Evolutionary conservation across 2,113 vertebrate genomes (phyloP).

Genomic region (Trachemys scripta): DNA sequence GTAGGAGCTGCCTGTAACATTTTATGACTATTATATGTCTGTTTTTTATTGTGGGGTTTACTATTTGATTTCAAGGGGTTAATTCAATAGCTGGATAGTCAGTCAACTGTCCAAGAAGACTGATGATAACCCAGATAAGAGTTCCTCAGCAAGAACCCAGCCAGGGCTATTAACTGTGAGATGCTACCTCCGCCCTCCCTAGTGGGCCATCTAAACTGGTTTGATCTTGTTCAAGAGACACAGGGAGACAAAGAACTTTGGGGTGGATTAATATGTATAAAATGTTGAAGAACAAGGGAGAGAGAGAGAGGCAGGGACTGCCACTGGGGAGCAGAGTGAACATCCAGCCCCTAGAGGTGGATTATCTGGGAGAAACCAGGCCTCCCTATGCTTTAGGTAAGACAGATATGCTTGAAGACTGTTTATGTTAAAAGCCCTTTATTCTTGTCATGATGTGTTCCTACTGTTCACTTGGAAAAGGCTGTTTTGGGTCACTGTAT

Average conservation of each 20-base stretch:
- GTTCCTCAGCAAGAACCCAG: neutral
- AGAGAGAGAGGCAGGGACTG: neutral
- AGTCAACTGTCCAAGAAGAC: neutral
- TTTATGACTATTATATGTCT: neutral
- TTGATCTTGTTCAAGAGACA: neutral
- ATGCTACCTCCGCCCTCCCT: neutral
- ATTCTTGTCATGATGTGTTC: neutral
- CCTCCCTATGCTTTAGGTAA: neutral
- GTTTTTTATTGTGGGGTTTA: neutral
- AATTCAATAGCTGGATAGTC: neutral
- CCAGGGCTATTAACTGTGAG: neutral
- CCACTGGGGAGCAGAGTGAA: neutral
- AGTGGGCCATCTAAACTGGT: neutral
- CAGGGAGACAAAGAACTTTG: neutral
- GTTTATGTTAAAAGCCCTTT: neutral
- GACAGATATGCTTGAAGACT: neutral
- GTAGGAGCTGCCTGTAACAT: neutral
- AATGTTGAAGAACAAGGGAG: neutral
- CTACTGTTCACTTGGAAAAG: neutral
- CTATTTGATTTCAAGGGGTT: neutral
- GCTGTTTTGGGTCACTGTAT: neutral
- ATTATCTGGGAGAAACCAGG: neutral
- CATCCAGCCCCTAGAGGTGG: neutral
- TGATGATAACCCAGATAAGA: neutral
- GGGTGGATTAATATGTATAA: neutral